Evolutionary conservation across 2,113 vertebrate genomes (phyloP).

Genomic region (Panurus biarmicus): DNA sequence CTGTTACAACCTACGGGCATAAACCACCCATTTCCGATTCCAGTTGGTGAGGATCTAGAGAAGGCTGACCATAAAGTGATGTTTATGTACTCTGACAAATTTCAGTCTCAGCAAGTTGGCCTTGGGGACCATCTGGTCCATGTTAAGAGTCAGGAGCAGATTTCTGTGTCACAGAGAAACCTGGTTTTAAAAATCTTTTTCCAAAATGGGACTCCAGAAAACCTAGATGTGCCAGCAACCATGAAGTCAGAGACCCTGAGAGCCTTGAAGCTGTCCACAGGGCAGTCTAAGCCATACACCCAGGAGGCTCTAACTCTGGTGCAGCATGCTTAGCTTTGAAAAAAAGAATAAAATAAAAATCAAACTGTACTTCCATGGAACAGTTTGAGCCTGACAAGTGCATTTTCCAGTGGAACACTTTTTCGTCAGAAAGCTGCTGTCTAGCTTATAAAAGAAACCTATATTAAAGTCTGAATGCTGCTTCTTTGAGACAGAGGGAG

Average conservation of each 20-base stretch:
- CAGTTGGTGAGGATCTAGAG: not conserved
- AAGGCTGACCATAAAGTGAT: not conserved
- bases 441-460: conserved; percentile 20
- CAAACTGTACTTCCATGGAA: conserved; percentile 3
- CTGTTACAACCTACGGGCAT: conserved; percentile 10
- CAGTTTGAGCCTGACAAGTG: conserved; percentile 22
- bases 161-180: not conserved
- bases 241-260: not conserved
- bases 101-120: not conserved
- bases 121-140: conserved; percentile 20
- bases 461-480: not conserved
- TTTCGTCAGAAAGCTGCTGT: not conserved
- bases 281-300: not conserved
- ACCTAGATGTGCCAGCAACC: not conserved
- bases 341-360: not conserved
- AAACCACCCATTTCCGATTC: not conserved
- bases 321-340: not conserved
- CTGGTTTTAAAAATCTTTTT: not conserved
- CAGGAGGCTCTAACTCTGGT: not conserved
- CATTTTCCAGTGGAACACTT: conserved; percentile 50
- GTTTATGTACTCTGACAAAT: not conserved
- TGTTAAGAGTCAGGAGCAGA: not conserved
- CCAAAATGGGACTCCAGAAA: not conserved
- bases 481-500: not conserved
- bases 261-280: not conserved